Evolutionary conservation across 2,113 vertebrate genomes (phyloP).

Genomic region (Sakesphorus luctuosus): DNA sequence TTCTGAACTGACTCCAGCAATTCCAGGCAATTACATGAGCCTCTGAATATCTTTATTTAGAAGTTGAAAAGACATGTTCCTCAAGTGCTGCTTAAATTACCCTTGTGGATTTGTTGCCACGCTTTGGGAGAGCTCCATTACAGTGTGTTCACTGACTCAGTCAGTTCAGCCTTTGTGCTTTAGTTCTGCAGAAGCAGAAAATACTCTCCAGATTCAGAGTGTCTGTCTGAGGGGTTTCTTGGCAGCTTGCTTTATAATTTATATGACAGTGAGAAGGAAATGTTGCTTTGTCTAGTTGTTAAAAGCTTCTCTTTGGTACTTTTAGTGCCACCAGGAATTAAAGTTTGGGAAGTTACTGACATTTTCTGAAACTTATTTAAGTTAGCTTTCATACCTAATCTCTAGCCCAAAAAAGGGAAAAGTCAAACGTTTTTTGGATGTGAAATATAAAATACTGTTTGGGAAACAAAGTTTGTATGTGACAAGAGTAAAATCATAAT

Average conservation of each 20-base stretch:
- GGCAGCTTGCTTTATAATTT: background rate
- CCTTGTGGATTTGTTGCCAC: background rate
- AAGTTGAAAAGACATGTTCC: slow-evolving; percentile 8
- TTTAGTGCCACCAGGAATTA: background rate
- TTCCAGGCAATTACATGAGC: slow-evolving; percentile 31
- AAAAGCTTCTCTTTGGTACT: background rate
- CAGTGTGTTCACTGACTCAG: background rate
- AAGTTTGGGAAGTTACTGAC: background rate
- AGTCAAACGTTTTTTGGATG: background rate
- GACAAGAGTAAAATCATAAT: background rate
- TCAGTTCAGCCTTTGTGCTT: background rate
- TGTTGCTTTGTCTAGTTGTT: background rate
- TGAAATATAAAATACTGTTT: background rate
- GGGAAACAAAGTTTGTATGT: background rate
- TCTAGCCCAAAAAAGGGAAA: background rate
- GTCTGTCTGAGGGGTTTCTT: background rate
- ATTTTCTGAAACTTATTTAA: background rate
- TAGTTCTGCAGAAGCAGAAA: background rate
- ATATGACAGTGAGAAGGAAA: background rate
- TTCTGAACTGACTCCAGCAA: slow-evolving; percentile 51
- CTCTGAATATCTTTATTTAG: slow-evolving; percentile 36
- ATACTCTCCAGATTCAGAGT: background rate
- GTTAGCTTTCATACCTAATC: background rate
- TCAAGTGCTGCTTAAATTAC: background rate
- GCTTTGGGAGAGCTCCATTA: background rate